Conservation (phyloP, 1,140 invertebrate genomes). For the Batillaria attramentaria region DNA sequence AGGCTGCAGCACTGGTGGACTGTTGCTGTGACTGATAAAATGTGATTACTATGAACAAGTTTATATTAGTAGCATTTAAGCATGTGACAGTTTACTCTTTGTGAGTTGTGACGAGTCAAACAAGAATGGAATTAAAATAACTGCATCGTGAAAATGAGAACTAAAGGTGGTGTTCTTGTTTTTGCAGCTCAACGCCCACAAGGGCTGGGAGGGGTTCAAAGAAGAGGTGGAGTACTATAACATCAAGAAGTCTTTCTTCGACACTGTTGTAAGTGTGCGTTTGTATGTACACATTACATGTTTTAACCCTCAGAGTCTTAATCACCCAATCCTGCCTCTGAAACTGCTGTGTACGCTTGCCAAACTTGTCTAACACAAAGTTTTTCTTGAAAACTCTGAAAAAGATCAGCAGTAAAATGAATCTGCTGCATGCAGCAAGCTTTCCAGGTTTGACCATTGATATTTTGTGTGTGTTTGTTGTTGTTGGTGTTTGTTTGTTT, state of each 20-base stretch:
- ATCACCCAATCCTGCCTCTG: neutral
- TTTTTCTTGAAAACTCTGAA: neutral
- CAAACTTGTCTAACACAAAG: neutral
- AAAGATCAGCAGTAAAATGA: no score
- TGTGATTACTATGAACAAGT: no score
- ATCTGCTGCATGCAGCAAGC: no score
- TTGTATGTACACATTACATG: neutral
- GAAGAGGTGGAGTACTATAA: constrained; percentile 52
- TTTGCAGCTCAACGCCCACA: constrained; percentile 46
- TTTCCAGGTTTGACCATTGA: no score
- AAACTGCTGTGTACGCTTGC: neutral
- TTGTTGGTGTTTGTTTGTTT: no score
- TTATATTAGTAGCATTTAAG: no score
- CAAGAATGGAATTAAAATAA: no score
- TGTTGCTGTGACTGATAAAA: constrained; percentile 70
- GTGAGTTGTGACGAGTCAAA: no score
- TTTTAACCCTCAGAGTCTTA: neutral
- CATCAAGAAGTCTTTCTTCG: constrained; percentile 60
- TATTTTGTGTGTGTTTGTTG: no score
- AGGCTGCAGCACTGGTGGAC: constrained; percentile 61
- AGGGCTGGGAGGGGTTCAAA: constrained; percentile 49
- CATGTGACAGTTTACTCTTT: no score
- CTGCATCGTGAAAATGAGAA: no score
- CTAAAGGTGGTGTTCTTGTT: no score
- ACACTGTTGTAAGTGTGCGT: constrained; percentile 60